These are phyloP conservation scores for Acropora tenuis DNA, from an alignment of 64 coral and sea anemone species.

Conservation along the genomic window DNA sequence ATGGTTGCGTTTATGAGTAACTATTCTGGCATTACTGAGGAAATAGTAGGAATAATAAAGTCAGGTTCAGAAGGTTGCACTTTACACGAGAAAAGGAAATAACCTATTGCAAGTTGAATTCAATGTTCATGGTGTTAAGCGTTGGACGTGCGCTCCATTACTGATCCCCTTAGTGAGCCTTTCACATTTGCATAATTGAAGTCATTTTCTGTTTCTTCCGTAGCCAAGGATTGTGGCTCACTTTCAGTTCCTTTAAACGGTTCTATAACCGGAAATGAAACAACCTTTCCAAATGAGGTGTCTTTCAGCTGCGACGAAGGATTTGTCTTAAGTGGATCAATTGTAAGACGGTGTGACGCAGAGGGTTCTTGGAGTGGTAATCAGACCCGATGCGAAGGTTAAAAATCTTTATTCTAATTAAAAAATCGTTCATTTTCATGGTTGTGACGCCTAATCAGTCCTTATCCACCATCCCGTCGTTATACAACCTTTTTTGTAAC, in stretches of 20 bases:
- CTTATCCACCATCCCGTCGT: not conserved
- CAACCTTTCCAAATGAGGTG: slow-evolving; percentile 44
- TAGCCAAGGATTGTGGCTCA: slow-evolving; percentile 60
- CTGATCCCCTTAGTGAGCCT: too few relatives aligned
- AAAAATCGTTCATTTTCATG: too few relatives aligned
- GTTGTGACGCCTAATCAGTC: too few relatives aligned
- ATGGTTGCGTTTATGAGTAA: too few relatives aligned
- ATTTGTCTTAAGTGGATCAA: slow-evolving; percentile 40
- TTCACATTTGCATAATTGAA: not conserved
- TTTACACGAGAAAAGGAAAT: too few relatives aligned
- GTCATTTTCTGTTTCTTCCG: not conserved
- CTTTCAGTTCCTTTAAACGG: slow-evolving; percentile 48
- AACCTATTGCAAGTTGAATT: too few relatives aligned
- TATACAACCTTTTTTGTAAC: not conserved
- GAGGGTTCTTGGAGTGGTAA: slow-evolving; percentile 56
- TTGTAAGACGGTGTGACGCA: slow-evolving; percentile 19
- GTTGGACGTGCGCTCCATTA: too few relatives aligned
- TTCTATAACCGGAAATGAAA: slow-evolving; percentile 27
- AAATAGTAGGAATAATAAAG: too few relatives aligned
- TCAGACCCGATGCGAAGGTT: slow-evolving; percentile 13
- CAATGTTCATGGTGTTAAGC: too few relatives aligned
- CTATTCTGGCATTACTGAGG: too few relatives aligned
- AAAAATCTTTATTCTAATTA: not conserved
- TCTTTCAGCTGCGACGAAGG: slow-evolving; percentile 29
- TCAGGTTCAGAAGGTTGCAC: too few relatives aligned